These are phyloP conservation scores for Tokudaia tokunoshimensis DNA, from an alignment of 2,797 vertebrate genomes.

Conservation along the genomic window DNA sequence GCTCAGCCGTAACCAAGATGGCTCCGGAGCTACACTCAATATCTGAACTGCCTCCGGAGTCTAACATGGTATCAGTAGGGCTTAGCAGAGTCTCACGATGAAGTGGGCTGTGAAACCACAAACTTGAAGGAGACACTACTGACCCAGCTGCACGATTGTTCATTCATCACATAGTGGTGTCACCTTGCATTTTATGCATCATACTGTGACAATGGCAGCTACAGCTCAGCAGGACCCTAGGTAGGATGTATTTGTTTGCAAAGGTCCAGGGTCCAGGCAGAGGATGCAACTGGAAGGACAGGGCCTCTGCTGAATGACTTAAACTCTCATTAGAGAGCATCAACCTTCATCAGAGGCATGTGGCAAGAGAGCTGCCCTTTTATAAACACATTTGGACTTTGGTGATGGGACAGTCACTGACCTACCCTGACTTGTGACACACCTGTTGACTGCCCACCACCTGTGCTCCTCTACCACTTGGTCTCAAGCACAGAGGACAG, in stretches of 20 bases:
- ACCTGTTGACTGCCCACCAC: background rate
- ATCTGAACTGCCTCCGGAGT: background rate
- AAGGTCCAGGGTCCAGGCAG: background rate
- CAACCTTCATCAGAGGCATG: background rate
- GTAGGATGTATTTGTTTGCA: constrained; percentile 12
- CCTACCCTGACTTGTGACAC: background rate
- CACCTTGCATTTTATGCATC: background rate
- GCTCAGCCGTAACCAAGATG: background rate
- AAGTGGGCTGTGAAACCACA: background rate
- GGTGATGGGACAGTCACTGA: constrained; percentile 40
- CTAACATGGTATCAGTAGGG: background rate
- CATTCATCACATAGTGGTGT: background rate
- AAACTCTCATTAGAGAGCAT: background rate
- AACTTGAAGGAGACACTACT: background rate
- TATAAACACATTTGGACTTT: background rate
- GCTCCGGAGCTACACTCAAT: constrained; percentile 18
- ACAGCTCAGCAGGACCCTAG: background rate
- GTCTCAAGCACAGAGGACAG: background rate
- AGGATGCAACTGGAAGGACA: background rate
- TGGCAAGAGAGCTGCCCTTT: background rate
- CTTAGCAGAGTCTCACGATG: constrained; percentile 7
- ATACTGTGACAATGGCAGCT: background rate
- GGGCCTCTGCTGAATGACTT: background rate
- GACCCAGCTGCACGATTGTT: background rate
- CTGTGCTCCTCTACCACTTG: constrained; percentile 18